Evolutionary conservation across 2,797 vertebrate species (phyloP).

Genomic region (Sylvilagus floridanus): DNA sequence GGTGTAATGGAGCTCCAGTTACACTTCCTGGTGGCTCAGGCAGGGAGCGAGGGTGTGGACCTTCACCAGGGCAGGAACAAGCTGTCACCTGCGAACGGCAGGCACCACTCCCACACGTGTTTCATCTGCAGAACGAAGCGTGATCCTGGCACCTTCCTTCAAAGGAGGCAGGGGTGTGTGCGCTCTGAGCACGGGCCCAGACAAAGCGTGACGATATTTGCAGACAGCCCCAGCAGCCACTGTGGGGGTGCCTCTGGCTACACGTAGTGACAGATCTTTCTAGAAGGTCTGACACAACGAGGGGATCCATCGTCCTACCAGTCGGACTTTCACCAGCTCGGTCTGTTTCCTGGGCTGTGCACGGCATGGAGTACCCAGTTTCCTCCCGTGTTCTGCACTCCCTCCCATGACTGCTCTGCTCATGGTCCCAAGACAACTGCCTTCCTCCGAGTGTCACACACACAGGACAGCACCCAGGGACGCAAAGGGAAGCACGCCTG

Average conservation of each 20-base stretch:
- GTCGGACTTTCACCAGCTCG: background rate
- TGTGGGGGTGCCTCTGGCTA: background rate
- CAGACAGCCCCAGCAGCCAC: background rate
- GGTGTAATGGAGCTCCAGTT: background rate
- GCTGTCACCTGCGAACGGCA: background rate
- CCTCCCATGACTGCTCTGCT: background rate
- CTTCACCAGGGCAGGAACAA: background rate
- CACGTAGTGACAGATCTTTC: background rate
- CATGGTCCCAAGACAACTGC: background rate
- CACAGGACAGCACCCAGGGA: background rate
- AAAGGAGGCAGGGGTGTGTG: background rate
- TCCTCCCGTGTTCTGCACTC: background rate
- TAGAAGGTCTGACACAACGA: background rate
- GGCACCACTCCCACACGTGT: background rate
- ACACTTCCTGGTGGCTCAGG: background rate
- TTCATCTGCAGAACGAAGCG: background rate
- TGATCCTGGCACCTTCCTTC: background rate
- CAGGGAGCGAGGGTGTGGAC: background rate
- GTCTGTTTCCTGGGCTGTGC: background rate
- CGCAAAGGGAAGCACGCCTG: background rate
- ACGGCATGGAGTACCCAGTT: background rate
- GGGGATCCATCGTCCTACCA: background rate
- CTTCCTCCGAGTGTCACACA: background rate
- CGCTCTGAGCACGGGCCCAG: background rate
- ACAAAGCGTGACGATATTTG: background rate